These are phyloP conservation scores for Cettia cetti DNA, from an alignment of 2,113 vertebrate genomes.

Conservation along the genomic window DNA sequence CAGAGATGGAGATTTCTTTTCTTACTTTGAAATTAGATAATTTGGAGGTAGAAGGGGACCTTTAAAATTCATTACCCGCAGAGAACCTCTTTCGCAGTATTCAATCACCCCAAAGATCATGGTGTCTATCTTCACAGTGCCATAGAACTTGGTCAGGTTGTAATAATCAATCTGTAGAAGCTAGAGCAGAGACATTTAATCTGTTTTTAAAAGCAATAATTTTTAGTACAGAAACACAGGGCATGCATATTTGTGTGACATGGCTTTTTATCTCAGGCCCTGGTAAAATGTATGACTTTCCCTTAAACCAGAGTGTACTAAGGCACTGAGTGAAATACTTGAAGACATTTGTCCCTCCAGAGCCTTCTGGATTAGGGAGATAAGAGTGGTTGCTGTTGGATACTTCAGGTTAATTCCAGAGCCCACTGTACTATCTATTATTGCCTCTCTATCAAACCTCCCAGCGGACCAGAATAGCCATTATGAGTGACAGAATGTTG, in stretches of 20 bases:
- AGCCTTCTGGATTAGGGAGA: neutral
- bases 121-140: constrained; percentile 91
- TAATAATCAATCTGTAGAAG: constrained; percentile 92
- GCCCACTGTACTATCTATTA: neutral
- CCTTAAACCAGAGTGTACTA: neutral
- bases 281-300: neutral
- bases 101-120: constrained; percentile 90
- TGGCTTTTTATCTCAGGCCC: neutral
- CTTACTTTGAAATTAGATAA: neutral
- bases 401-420: neutral
- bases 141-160: constrained; percentile 98
- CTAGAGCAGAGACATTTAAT: constrained; percentile 65
- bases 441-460: neutral
- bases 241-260: neutral
- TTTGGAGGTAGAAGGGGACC: neutral
- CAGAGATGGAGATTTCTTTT: neutral
- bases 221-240: neutral
- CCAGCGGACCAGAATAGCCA: neutral
- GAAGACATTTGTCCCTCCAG: neutral
- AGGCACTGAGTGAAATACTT: neutral
- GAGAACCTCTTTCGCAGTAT: constrained; percentile 92
- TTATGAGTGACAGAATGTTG: constrained; percentile 1
- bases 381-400: neutral
- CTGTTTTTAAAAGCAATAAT: neutral
- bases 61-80: constrained; percentile 82